Conservation (phyloP, 2,113 vertebrate genomes). For the Grus americana region DNA sequence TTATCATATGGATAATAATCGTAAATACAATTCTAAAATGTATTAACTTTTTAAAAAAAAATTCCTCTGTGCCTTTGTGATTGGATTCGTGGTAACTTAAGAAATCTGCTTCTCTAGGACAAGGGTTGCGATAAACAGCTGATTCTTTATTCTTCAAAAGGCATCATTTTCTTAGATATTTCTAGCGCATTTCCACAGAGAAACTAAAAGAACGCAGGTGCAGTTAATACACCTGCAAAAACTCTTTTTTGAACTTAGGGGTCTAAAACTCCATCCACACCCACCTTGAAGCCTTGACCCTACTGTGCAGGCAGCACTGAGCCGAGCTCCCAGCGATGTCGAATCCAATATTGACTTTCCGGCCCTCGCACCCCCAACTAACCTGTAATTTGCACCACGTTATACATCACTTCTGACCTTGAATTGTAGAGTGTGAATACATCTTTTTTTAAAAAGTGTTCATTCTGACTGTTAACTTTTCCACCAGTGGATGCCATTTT, state of each 20-base stretch:
- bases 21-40: background rate
- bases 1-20: background rate
- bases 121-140: background rate
- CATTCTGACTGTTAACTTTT: background rate
- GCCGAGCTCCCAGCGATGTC: background rate
- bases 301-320: background rate
- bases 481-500: background rate
- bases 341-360: background rate
- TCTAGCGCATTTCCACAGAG: background rate
- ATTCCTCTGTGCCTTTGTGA: background rate
- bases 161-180: background rate
- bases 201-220: background rate
- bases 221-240: background rate
- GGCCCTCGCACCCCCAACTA: background rate
- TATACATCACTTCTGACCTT: background rate
- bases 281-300: background rate
- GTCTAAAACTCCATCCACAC: background rate
- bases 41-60: background rate
- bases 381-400: background rate
- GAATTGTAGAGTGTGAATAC: background rate
- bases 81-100: background rate
- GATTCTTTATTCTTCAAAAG: background rate
- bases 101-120: background rate
- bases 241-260: background rate
- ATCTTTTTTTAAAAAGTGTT: background rate